A percentile compares a stretch with the other conserved stretches of the same genome.
Evolutionary conservation across 1,140 invertebrate species (phyloP).

Genomic region (Melipona quadrifasciata): DNA sequence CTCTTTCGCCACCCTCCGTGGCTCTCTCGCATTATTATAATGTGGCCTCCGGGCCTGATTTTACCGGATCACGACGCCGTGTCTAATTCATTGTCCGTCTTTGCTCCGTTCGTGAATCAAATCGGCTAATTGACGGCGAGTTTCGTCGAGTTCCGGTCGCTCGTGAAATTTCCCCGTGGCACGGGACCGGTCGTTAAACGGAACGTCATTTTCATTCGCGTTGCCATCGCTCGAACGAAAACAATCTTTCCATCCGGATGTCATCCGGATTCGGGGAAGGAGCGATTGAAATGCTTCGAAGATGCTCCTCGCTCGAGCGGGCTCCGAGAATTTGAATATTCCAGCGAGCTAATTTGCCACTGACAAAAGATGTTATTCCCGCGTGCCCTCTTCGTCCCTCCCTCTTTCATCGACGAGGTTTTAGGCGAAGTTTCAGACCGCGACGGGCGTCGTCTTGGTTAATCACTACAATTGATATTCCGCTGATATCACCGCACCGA

Average conservation of each 20-base stretch:
- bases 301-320: slow-evolving; percentile 46
- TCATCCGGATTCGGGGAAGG: slow-evolving; percentile 9
- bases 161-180: not conserved
- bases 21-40: slow-evolving; percentile 71
- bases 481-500: slow-evolving; percentile 80
- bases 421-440: slow-evolving; percentile 70
- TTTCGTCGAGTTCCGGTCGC: not conserved
- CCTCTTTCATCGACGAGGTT: slow-evolving; percentile 54
- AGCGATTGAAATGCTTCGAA: slow-evolving; percentile 69
- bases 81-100: slow-evolving; percentile 69
- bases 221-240: not conserved
- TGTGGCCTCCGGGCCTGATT: slow-evolving; percentile 74
- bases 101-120: slow-evolving; percentile 16
- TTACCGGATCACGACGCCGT: slow-evolving; percentile 75
- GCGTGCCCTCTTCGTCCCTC: slow-evolving; percentile 49
- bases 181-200: no score
- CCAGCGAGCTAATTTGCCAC: slow-evolving; percentile 67
- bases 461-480: slow-evolving; percentile 83
- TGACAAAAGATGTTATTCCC: slow-evolving; percentile 79
- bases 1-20: slow-evolving; percentile 47
- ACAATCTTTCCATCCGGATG: not conserved
- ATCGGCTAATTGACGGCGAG: slow-evolving; percentile 48
- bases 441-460: slow-evolving; percentile 78
- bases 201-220: not conserved
- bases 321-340: slow-evolving; percentile 73